These are phyloP conservation scores for Sciurus carolinensis DNA, from an alignment of 2,797 vertebrate species.

Conservation along the genomic window DNA sequence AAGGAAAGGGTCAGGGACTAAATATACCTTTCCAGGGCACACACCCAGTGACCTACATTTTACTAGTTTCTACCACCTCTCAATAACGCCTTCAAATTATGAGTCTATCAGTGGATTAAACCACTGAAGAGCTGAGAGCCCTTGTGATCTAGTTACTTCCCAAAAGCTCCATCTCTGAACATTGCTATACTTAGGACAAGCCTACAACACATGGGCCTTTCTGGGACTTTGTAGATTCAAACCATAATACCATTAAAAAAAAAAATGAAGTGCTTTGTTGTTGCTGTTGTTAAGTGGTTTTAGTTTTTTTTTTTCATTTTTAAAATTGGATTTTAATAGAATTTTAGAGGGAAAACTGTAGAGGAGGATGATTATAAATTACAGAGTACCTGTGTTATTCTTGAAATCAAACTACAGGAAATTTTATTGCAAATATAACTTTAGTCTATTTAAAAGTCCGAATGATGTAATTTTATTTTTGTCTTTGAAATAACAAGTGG, in stretches of 20 bases:
- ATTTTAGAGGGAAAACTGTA: background rate
- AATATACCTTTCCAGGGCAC: too few relatives aligned
- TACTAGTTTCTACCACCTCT: too few relatives aligned
- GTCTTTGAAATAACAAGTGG: background rate
- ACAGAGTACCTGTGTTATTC: background rate
- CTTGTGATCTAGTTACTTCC: too few relatives aligned
- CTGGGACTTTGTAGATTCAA: too few relatives aligned
- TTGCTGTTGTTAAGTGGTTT: background rate
- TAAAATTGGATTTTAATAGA: slow-evolving; percentile 61
- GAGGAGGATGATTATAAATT: background rate
- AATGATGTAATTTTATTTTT: background rate
- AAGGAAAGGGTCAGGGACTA: too few relatives aligned
- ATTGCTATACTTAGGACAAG: too few relatives aligned
- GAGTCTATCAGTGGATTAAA: too few relatives aligned
- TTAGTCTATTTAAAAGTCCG: background rate
- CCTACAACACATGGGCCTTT: too few relatives aligned
- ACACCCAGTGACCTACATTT: too few relatives aligned
- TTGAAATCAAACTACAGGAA: background rate
- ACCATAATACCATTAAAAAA: background rate
- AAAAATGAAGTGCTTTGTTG: background rate
- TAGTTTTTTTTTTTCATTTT: background rate
- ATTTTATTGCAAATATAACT: background rate
- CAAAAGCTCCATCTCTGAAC: too few relatives aligned
- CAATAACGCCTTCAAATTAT: too few relatives aligned
- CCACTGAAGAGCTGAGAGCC: too few relatives aligned